These are phyloP conservation scores for Mellilla xanthometata DNA, from an alignment of 2,888 invertebrate species.

Conservation along the genomic window DNA sequence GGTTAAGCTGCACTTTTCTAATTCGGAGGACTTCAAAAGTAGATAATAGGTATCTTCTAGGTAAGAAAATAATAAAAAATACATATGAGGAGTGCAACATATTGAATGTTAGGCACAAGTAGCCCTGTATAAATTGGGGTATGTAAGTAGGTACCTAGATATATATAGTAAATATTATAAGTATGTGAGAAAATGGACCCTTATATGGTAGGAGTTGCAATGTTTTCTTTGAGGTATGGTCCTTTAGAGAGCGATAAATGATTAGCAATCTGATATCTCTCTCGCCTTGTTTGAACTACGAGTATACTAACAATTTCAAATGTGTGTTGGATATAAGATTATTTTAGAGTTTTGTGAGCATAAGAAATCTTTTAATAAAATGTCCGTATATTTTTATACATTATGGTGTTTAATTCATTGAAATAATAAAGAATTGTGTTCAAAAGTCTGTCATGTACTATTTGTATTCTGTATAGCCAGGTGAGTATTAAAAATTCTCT, in stretches of 20 bases:
- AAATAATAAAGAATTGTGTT: too few relatives aligned
- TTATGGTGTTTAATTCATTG: not conserved
- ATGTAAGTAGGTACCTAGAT: constrained; percentile 1
- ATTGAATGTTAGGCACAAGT: too few relatives aligned
- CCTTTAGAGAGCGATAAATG: not conserved
- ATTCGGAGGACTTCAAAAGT: too few relatives aligned
- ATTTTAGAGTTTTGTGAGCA: not conserved
- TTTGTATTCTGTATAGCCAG: too few relatives aligned
- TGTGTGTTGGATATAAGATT: not conserved
- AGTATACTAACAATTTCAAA: not conserved
- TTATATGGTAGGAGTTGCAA: constrained; percentile 10
- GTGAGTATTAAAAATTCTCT: too few relatives aligned
- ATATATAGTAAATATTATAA: constrained; percentile 20
- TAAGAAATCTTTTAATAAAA: not conserved
- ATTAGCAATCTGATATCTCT: not conserved
- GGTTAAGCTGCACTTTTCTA: too few relatives aligned
- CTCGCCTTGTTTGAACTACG: not conserved
- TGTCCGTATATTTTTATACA: not conserved
- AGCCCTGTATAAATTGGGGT: not conserved
- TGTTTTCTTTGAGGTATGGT: constrained; percentile 9
- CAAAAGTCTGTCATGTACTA: too few relatives aligned
- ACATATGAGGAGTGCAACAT: too few relatives aligned
- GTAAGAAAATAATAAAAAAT: too few relatives aligned
- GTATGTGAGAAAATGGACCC: constrained; percentile 19
- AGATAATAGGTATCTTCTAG: too few relatives aligned